phyloP scores from a whole-genome alignment of 2,797 vertebrate species.

The Tapirus indicus region DNA sequence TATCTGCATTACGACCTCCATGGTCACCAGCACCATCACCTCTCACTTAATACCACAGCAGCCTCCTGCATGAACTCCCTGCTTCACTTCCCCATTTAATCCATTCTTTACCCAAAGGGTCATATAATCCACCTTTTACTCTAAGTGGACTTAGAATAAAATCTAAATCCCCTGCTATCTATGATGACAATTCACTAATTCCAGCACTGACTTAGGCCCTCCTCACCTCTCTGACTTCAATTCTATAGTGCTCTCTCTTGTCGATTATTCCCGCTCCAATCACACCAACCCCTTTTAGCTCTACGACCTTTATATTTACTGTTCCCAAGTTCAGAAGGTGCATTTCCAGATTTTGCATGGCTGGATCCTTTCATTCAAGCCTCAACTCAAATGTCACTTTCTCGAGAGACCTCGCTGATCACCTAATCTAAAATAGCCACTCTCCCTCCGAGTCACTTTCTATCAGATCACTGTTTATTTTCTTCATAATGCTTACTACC shows the following conservation, averaged over 20 bases:
- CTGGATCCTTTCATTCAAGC: not conserved
- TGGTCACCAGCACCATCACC: not conserved
- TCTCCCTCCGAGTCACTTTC: not conserved
- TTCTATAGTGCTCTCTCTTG: not conserved
- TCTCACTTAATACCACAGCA: not conserved
- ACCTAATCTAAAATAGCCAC: not conserved
- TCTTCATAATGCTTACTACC: not conserved
- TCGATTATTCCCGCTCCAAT: fast-evolving
- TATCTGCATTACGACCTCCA: not conserved
- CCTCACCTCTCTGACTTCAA: not conserved
- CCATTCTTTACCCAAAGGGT: not conserved
- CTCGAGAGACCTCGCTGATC: not conserved
- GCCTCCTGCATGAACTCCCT: not conserved
- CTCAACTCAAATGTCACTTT: not conserved
- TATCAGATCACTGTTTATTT: not conserved
- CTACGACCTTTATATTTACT: not conserved
- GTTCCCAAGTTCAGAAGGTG: not conserved
- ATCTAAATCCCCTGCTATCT: not conserved
- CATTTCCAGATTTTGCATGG: not conserved
- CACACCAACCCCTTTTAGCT: fast-evolving
- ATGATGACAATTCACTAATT: not conserved
- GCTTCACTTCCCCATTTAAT: not conserved
- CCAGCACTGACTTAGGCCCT: not conserved
- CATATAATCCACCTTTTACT: not conserved
- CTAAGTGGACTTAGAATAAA: not conserved